Evolutionary conservation across 2,888 invertebrate genomes (phyloP), one percentile per base, ranked within the genome.

Genomic region (Dynastes maya): DNA sequence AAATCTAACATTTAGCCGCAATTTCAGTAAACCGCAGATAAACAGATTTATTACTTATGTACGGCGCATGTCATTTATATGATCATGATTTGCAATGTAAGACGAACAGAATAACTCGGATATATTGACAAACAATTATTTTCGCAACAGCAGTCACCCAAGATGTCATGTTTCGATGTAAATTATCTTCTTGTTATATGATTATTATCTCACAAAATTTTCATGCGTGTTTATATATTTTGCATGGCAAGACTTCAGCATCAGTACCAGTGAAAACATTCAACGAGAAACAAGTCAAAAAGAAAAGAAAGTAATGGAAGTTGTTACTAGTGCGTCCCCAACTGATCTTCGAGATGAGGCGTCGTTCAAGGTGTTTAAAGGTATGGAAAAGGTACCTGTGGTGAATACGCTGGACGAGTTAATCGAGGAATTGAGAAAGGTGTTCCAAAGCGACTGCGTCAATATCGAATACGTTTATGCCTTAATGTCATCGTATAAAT

Each of bases 401-500:
- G 83, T 92, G 40, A 86, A 88, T 9, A 90, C 87, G 1, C 87
- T 96, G 13, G 90, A 92, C 37, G 93, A 92, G 81, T 87, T 96
- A 71, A 91, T 96, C 2, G 87, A 90, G 2, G 94, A 94, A 81
- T 88, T 98, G 61, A 92, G 96, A 87, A 90, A 90, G 78, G 93
- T 95, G 81, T 98, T 98, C 88, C 92, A 93, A 0, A 89, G 92
- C 64, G 95, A 97, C 85, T 90, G 93, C 80, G 96, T 99, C 29
- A 96, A 98, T 86, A 93, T 98, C 78, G 98, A 99, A 83, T 93
- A 96, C 86, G 97, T 99, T 8, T 93, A 95, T 85, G 93, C 94
- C 78, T 88, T 98, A 78, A 94, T 96, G 92, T 87, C 89, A 0
- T 88, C 92, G 0, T 99, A 99, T 90, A 95, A 95, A 86, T 97